These are phyloP conservation scores for Crioceris asparagi DNA, from an alignment of 2,888 invertebrate genomes.

Conservation along the genomic window DNA sequence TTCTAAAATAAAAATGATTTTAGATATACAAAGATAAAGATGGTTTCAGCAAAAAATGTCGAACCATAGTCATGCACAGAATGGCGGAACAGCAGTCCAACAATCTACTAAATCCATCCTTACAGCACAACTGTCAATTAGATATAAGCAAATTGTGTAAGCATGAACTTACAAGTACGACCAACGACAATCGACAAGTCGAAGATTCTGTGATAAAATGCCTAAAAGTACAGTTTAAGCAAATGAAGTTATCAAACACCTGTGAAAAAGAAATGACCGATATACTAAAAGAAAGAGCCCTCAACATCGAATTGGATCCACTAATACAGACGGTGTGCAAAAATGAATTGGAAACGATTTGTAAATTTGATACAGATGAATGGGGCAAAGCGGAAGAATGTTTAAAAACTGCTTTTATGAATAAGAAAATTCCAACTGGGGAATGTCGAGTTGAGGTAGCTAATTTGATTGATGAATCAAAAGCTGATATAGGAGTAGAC, in stretches of 20 bases:
- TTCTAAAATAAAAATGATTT: conserved; percentile 28
- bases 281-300: conserved; percentile 76
- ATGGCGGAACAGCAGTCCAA: conserved; percentile 87
- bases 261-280: conserved; percentile 77
- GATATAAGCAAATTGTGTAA: conserved; percentile 63
- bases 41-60: conserved; percentile 74
- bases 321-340: conserved; percentile 72
- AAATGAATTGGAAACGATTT: conserved; percentile 57
- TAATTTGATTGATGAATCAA: conserved; percentile 76
- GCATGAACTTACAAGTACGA: conserved; percentile 34
- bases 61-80: conserved; percentile 71
- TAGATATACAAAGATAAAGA: conserved; percentile 62
- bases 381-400: conserved; percentile 75
- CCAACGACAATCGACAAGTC: conserved; percentile 45
- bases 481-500: conserved; percentile 92
- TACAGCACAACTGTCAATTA: conserved; percentile 67
- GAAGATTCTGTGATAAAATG: conserved; percentile 80
- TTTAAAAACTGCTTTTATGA: conserved; percentile 71
- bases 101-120: conserved; percentile 75
- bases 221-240: conserved; percentile 68
- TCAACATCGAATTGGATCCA: conserved; percentile 86
- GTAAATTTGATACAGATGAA: conserved; percentile 43
- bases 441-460: conserved; percentile 80
- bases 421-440: conserved; percentile 59
- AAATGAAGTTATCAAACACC: conserved; percentile 56